phyloP scores from a whole-genome alignment of 2,113 vertebrate genomes.

The Malurus elegans region DNA sequence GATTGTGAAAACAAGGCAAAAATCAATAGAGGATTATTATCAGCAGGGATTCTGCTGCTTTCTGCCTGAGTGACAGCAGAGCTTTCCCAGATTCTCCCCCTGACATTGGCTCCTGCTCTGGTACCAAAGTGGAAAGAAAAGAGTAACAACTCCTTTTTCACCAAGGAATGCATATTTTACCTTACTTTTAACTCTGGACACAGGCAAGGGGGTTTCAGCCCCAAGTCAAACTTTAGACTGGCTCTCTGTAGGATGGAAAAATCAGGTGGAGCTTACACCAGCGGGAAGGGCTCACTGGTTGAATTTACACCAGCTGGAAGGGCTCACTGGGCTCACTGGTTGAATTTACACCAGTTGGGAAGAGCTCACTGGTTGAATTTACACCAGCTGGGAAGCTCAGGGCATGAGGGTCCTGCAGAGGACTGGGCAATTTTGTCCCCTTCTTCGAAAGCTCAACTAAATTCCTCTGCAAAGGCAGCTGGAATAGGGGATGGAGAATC shows the following conservation, averaged over 20 bases:
- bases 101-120: background rate
- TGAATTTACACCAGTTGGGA: background rate
- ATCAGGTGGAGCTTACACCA: background rate
- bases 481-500: background rate
- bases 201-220: background rate
- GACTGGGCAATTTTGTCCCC: background rate
- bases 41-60: background rate
- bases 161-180: background rate
- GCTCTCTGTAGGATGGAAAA: background rate
- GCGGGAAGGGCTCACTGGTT: background rate
- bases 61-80: background rate
- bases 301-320: background rate
- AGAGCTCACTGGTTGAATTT: background rate
- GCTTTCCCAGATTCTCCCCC: background rate
- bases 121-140: background rate
- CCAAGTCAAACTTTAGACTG: background rate
- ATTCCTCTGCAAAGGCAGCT: background rate
- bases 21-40: slow-evolving; percentile 20
- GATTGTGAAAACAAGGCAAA: background rate
- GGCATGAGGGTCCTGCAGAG: background rate
- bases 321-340: background rate
- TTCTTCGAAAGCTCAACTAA: background rate
- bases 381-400: background rate
- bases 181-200: background rate
- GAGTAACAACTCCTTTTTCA: background rate